Evolutionary conservation across 2,113 vertebrate species (phyloP).

Genomic region (Polypterus senegalus): DNA sequence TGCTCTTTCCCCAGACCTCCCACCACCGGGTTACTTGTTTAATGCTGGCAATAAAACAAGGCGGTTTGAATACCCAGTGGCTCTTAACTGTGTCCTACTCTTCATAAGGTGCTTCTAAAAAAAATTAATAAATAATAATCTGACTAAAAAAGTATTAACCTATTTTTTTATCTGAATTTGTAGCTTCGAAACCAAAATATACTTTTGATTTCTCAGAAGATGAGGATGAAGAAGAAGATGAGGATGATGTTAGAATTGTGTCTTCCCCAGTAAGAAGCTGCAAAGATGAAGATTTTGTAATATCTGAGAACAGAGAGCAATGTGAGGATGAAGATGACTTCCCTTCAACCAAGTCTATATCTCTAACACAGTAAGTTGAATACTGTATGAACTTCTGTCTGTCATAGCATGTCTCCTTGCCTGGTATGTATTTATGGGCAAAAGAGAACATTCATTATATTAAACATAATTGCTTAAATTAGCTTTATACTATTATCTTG

Average conservation of each 20-base stretch:
- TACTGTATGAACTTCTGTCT: slow-evolving; percentile 1
- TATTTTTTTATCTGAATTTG: background rate
- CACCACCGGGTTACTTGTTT: too few relatives aligned
- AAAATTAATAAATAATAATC: too few relatives aligned
- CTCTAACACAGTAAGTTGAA: slow-evolving; percentile 51
- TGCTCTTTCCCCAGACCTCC: too few relatives aligned
- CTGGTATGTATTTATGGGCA: too few relatives aligned
- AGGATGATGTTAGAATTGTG: slow-evolving; percentile 58
- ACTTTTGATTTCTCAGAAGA: slow-evolving; percentile 97
- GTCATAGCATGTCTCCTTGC: too few relatives aligned
- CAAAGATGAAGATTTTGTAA: slow-evolving; percentile 62
- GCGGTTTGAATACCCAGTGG: too few relatives aligned
- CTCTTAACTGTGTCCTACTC: too few relatives aligned
- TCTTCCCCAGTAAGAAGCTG: slow-evolving; percentile 64
- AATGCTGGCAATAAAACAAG: too few relatives aligned
- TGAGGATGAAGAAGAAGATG: slow-evolving; percentile 69
- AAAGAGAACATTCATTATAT: too few relatives aligned
- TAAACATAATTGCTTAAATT: too few relatives aligned
- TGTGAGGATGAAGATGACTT: slow-evolving; percentile 62
- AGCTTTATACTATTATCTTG: too few relatives aligned
- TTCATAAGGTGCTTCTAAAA: too few relatives aligned
- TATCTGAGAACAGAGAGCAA: slow-evolving; percentile 57
- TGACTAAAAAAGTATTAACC: background rate
- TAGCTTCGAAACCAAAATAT: slow-evolving; percentile 91
- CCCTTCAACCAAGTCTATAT: slow-evolving; percentile 55